phyloP scores from a whole-genome alignment of 1,140 invertebrate species.

The Pseudomyrmex pallidus region DNA sequence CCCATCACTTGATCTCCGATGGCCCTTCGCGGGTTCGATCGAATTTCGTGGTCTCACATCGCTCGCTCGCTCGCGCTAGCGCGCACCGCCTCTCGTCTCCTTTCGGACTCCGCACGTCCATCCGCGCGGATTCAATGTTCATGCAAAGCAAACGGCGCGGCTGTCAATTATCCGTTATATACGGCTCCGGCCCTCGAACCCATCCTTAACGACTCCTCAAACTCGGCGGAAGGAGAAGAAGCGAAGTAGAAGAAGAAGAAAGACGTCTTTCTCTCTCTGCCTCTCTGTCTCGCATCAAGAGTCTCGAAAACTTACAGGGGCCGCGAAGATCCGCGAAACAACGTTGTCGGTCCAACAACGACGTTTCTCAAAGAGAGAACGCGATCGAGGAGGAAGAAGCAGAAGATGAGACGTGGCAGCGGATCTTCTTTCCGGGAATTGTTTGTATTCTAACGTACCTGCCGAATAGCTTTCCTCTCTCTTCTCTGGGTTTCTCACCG shows the following conservation, averaged over 20 bases:
- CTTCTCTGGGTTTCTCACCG: slow-evolving; percentile 42
- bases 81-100: slow-evolving; percentile 63
- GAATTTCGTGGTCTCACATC: slow-evolving; percentile 68
- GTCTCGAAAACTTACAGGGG: slow-evolving; percentile 65
- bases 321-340: slow-evolving; percentile 17
- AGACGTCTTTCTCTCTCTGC: background rate
- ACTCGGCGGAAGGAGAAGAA: slow-evolving; percentile 44
- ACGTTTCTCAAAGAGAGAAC: slow-evolving; percentile 59
- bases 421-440: slow-evolving; percentile 71
- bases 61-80: no score
- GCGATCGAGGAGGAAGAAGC: slow-evolving; percentile 49
- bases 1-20: slow-evolving; percentile 43
- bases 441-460: slow-evolving; percentile 69
- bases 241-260: slow-evolving; percentile 4
- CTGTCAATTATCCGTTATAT: slow-evolving; percentile 85
- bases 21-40: slow-evolving; percentile 51
- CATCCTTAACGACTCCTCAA: slow-evolving; percentile 80
- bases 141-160: slow-evolving; percentile 83
- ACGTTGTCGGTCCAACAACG: slow-evolving; percentile 56
- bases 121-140: slow-evolving; percentile 81
- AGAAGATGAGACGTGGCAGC: slow-evolving; percentile 21
- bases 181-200: slow-evolving; percentile 81
- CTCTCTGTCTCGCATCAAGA: slow-evolving; percentile 18
- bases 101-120: slow-evolving; percentile 66
- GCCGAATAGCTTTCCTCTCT: slow-evolving; percentile 15